A percentile compares a stretch with the other conserved stretches of the same genome.
Evolutionary conservation across 1,140 invertebrate genomes (phyloP).

Genomic region (Papilio aristodemus): DNA sequence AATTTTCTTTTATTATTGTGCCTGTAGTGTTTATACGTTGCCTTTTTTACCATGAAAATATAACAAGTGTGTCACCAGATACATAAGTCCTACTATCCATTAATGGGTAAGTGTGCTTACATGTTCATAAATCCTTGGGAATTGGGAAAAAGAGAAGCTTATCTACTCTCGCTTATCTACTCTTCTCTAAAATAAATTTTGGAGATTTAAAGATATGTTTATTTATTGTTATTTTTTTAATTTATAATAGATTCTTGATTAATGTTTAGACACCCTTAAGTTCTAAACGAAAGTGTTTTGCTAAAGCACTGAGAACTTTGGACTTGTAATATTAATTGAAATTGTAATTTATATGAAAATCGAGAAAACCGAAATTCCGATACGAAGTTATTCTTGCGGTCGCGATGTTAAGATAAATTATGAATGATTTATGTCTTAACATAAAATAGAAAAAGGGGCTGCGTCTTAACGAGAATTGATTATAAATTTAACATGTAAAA

Average conservation of each 20-base stretch:
- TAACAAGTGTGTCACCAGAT: too few relatives aligned
- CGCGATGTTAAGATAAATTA: slow-evolving; percentile 19
- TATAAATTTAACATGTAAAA: background rate
- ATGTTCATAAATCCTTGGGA: too few relatives aligned
- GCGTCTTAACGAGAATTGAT: background rate
- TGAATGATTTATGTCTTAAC: background rate
- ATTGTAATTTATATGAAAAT: slow-evolving; percentile 31
- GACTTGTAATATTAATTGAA: slow-evolving; percentile 29
- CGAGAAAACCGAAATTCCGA: slow-evolving; percentile 4
- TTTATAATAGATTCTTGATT: too few relatives aligned
- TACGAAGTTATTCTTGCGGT: slow-evolving; percentile 30
- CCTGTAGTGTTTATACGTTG: too few relatives aligned
- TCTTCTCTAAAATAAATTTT: too few relatives aligned
- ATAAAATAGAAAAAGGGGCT: slow-evolving; percentile 1
- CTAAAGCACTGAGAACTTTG: slow-evolving; percentile 28
- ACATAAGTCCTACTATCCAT: too few relatives aligned
- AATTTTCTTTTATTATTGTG: background rate
- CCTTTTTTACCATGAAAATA: too few relatives aligned
- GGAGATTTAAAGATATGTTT: too few relatives aligned
- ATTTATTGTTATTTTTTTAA: too few relatives aligned
- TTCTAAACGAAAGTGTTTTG: background rate
- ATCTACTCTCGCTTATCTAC: too few relatives aligned
- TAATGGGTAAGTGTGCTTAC: too few relatives aligned
- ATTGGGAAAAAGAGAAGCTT: too few relatives aligned
- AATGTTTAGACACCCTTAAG: slow-evolving; percentile 18